Evolutionary conservation across 64 coral and sea anemone genomes (phyloP).

Genomic region (Stichodactyla mertensii): DNA sequence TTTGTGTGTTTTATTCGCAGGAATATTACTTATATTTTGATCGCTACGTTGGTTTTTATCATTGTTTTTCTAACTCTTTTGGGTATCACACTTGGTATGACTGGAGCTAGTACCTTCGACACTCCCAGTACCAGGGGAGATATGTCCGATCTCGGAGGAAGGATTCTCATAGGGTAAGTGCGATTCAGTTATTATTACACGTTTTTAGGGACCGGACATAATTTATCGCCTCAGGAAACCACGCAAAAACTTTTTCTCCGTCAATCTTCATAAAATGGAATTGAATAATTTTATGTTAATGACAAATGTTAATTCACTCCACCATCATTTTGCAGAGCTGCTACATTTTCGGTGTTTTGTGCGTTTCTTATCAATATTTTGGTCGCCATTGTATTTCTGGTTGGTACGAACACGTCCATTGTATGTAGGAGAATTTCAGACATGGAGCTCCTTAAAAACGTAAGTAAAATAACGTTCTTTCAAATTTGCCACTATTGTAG

Average conservation of each 20-base stretch:
- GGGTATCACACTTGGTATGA: slow-evolving; percentile 29
- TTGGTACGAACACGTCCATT: slow-evolving; percentile 40
- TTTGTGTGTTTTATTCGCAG: background rate
- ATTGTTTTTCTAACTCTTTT: slow-evolving; percentile 13
- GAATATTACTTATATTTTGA: slow-evolving; percentile 24
- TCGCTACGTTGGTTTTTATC: slow-evolving; percentile 10
- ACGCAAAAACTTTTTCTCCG: background rate
- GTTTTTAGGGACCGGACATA: background rate
- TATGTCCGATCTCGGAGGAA: slow-evolving; percentile 27
- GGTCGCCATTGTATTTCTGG: slow-evolving; percentile 29
- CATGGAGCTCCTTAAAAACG: slow-evolving; percentile 40
- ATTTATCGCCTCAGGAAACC: background rate
- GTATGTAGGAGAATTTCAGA: slow-evolving; percentile 18
- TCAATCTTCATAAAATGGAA: no score
- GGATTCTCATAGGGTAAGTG: slow-evolving; percentile 40
- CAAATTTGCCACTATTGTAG: background rate
- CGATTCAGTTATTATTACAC: background rate
- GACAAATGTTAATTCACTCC: background rate
- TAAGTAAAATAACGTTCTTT: background rate
- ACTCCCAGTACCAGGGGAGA: slow-evolving; percentile 49
- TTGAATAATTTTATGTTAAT: no score
- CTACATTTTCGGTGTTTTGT: slow-evolving; percentile 29
- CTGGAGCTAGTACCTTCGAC: slow-evolving; percentile 34
- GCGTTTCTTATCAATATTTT: slow-evolving; percentile 51
- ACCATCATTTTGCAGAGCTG: slow-evolving; percentile 23